phyloP scores from a whole-genome alignment of 64 coral and sea anemone genomes.

The Porites australiensis region DNA sequence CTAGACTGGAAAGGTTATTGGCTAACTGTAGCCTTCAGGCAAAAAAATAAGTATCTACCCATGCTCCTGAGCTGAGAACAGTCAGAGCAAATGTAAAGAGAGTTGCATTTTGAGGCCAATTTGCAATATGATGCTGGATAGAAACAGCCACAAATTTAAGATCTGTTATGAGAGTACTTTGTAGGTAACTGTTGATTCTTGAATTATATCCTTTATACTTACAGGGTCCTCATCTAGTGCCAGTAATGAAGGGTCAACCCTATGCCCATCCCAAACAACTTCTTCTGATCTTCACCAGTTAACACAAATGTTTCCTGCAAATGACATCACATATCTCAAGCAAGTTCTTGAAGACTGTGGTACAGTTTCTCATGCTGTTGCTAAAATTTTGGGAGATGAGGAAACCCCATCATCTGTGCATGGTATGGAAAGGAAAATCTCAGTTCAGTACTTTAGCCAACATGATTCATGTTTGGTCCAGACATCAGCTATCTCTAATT shows the following conservation, averaged over 20 bases:
- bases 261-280: constrained; percentile 13
- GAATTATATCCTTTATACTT: constrained; percentile 6
- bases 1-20: constrained; percentile 16
- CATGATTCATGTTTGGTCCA: constrained; percentile 17
- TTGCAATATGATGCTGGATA: constrained; percentile 10
- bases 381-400: constrained; percentile 9
- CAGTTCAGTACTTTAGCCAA: constrained; percentile 8
- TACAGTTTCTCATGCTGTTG: constrained; percentile 9
- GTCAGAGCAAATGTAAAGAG: not conserved
- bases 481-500: not conserved
- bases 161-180: not conserved
- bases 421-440: not conserved
- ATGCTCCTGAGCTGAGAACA: constrained; percentile 12
- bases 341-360: not conserved
- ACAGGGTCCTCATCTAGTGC: constrained; percentile 15
- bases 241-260: not conserved
- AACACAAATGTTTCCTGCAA: constrained; percentile 1
- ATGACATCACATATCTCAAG: constrained; percentile 10
- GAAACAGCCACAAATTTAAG: not conserved
- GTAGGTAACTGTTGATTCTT: constrained; percentile 1
- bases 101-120: constrained; percentile 4
- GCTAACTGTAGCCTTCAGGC: not conserved
- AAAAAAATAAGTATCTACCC: constrained; percentile 5
- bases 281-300: constrained; percentile 6
- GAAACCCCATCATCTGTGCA: constrained; percentile 6